Percentiles rank a stretch among this genome's conserved stretches.
phyloP scores from a whole-genome alignment of 2,888 invertebrate genomes.

The Ennomos erosarius region DNA sequence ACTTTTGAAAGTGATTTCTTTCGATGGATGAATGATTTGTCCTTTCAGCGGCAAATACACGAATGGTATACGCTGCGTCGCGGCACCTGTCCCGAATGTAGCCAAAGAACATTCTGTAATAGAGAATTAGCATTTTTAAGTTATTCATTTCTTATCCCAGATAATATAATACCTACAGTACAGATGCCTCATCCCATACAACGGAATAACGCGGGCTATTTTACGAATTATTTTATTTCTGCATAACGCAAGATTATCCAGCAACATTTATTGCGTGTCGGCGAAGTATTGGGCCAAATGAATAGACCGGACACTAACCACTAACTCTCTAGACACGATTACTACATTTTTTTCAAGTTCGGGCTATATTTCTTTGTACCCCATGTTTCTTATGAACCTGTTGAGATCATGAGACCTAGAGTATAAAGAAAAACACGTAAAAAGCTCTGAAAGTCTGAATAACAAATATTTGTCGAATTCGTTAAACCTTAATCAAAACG shows the following conservation, averaged over 20 bases:
- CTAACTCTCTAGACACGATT: too few species aligned
- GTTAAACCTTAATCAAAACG: conserved; percentile 8
- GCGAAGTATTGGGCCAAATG: too few species aligned
- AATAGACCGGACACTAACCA: too few species aligned
- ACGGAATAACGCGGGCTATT: too few species aligned
- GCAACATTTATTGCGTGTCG: too few species aligned
- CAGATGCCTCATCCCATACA: too few species aligned
- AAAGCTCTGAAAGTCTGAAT: not conserved
- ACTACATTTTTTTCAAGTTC: too few species aligned
- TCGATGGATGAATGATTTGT: conserved; percentile 95
- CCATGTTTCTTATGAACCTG: not conserved
- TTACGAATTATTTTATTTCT: too few species aligned
- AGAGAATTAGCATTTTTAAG: not conserved
- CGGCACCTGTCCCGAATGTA: conserved; percentile 89
- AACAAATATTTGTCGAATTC: conserved; percentile 2
- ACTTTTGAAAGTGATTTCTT: conserved; percentile 94
- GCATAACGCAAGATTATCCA: too few species aligned
- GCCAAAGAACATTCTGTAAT: conserved; percentile 91
- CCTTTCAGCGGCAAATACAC: conserved; percentile 94
- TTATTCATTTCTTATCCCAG: too few species aligned
- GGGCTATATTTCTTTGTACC: too few species aligned
- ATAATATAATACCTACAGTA: too few species aligned
- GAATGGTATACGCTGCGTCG: conserved; percentile 92
- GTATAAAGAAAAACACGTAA: not conserved
- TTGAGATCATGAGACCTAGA: not conserved